phyloP scores from a whole-genome alignment of 2,888 invertebrate genomes.

The Monopis laevigella region DNA sequence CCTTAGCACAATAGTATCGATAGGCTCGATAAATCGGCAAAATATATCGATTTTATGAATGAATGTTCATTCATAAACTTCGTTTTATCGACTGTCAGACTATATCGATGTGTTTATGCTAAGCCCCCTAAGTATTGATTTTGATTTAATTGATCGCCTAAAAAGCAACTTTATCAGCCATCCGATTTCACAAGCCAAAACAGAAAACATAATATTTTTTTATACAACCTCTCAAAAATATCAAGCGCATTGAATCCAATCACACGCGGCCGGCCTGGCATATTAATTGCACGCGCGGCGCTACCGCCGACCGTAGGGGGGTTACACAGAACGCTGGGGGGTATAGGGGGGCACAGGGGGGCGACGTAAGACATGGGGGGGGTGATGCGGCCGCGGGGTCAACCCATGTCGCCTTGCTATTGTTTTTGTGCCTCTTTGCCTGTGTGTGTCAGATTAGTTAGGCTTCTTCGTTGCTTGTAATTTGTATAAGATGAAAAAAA shows the following conservation, averaged over 20 bases:
- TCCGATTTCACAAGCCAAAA: background rate
- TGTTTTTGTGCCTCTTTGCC: conserved; percentile 55
- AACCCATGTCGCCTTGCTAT: conserved; percentile 59
- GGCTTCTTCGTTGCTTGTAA: conserved; percentile 8
- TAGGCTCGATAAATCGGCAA: no score
- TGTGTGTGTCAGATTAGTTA: conserved; percentile 15
- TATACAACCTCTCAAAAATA: conserved; percentile 23
- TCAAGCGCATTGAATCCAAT: conserved; percentile 25
- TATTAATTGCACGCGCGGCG: conserved; percentile 66
- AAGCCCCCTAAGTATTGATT: no score
- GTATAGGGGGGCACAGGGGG: conserved; percentile 24
- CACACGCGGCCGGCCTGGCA: conserved; percentile 63
- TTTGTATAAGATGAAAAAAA: conserved; percentile 11
- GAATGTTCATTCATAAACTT: no score
- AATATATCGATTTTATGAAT: no score
- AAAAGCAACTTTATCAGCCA: no score
- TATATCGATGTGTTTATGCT: no score
- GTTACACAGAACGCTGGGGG: conserved; percentile 29
- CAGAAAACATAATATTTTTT: background rate
- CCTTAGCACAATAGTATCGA: no score
- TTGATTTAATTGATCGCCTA: no score
- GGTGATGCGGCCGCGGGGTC: conserved; percentile 60
- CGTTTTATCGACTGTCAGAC: no score
- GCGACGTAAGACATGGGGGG: conserved; percentile 21
- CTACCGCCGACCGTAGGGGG: conserved; percentile 33